Percentiles rank a stretch among this genome's conserved stretches.
phyloP scores from a whole-genome alignment of 1,140 invertebrate species.

The Drosophila littoralis region DNA sequence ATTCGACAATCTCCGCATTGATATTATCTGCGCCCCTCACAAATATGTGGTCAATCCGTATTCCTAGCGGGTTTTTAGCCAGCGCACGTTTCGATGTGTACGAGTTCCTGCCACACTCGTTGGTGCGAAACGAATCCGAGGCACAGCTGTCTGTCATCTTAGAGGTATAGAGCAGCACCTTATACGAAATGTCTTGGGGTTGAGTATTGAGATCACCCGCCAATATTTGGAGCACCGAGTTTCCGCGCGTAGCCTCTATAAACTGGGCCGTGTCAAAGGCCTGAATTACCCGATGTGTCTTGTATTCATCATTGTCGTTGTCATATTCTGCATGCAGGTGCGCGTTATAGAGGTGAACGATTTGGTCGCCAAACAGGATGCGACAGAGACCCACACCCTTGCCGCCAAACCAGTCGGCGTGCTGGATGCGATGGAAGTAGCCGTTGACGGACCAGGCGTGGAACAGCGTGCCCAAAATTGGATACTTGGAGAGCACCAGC shows the following conservation, averaged over 20 bases:
- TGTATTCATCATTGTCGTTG: conserved; percentile 93
- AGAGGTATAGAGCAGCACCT: conserved; percentile 84
- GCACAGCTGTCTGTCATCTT: conserved; percentile 85
- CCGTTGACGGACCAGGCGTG: conserved; percentile 98
- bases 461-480: conserved; percentile 95
- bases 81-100: conserved; percentile 88
- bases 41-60: conserved; percentile 96
- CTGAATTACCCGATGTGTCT: conserved; percentile 95
- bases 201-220: conserved; percentile 97
- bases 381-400: conserved; percentile 97
- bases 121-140: conserved; percentile 87
- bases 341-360: conserved; percentile 93
- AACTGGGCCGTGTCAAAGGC: conserved; percentile 97
- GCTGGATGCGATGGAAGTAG: conserved; percentile 97
- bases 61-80: conserved; percentile 89
- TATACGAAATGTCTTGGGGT: conserved; percentile 93
- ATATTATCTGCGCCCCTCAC: conserved; percentile 85
- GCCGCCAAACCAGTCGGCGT: conserved; percentile 99
- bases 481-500: conserved; percentile 94
- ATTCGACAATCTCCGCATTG: conserved; percentile 87
- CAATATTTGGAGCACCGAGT: conserved; percentile 92
- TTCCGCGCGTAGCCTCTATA: conserved; percentile 91
- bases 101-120: conserved; percentile 92
- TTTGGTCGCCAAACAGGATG: conserved; percentile 88
- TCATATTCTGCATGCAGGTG: conserved; percentile 99